These are phyloP conservation scores for Galerucella pusilla DNA, from an alignment of 2,888 invertebrate genomes.

Conservation along the genomic window DNA sequence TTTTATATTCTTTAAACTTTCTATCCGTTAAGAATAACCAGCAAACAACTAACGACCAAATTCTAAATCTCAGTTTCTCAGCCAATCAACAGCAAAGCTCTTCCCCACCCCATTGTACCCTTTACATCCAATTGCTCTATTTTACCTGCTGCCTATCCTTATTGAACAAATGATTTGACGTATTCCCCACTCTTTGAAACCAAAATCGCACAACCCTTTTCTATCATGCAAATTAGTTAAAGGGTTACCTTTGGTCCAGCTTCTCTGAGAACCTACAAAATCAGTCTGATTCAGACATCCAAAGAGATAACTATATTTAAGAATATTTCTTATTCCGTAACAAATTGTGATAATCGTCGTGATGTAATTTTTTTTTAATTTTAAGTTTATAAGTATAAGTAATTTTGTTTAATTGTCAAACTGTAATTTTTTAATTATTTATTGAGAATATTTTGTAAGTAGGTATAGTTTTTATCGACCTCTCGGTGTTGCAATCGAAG, in stretches of 20 bases:
- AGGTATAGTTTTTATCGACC: conserved; percentile 1
- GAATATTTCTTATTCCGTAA: conserved; percentile 20
- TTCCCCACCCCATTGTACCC: conserved; percentile 34
- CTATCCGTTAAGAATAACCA: not conserved
- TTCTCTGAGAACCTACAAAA: conserved; percentile 8
- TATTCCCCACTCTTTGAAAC: not conserved
- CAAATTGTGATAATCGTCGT: conserved; percentile 40
- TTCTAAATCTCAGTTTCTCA: not conserved
- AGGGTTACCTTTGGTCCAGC: conserved; percentile 35
- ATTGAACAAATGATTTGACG: not conserved
- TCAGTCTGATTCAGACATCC: conserved; percentile 40
- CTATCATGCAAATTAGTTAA: conserved; percentile 40
- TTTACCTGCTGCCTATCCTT: conserved; percentile 8
- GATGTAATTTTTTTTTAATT: conserved; percentile 29
- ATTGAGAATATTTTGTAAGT: not conserved
- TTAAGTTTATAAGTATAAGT: conserved; percentile 9
- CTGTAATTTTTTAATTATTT: not conserved
- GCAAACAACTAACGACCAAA: conserved; percentile 1
- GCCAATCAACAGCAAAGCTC: conserved; percentile 26
- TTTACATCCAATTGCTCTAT: conserved; percentile 44
- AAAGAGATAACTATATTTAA: conserved; percentile 16
- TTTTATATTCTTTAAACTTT: too few species aligned
- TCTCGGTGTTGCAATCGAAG: conserved; percentile 1
- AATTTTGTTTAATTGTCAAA: not conserved
- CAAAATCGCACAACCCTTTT: conserved; percentile 20